These are phyloP conservation scores for Lithobates sylvaticus DNA, from an alignment of 2,797 vertebrate genomes.

Conservation along the genomic window DNA sequence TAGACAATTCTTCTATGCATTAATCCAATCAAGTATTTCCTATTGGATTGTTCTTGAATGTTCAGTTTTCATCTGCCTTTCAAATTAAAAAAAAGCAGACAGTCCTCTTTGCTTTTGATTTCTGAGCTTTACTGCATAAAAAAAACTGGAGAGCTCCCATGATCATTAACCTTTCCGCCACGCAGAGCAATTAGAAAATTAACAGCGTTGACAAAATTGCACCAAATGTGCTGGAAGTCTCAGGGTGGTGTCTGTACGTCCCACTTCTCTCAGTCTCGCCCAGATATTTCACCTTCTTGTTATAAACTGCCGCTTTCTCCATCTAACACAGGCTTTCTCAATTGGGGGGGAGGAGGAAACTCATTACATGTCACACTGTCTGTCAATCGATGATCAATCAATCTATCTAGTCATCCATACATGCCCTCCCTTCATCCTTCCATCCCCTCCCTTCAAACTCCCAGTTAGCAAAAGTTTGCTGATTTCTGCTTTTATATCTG, in stretches of 20 bases:
- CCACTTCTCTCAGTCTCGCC: conserved; percentile 24
- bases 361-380: background rate
- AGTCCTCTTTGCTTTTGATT: background rate
- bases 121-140: background rate
- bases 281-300: conserved; percentile 13
- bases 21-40: background rate
- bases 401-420: background rate
- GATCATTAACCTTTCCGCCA: conserved; percentile 45
- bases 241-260: conserved; percentile 37
- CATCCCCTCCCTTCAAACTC: background rate
- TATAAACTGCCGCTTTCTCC: conserved; percentile 21
- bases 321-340: background rate
- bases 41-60: background rate
- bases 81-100: background rate
- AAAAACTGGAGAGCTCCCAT: background rate
- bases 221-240: conserved; percentile 47
- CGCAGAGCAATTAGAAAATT: conserved; percentile 56
- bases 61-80: background rate
- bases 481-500: background rate
- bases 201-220: conserved; percentile 51
- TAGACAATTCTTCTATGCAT: background rate
- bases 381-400: background rate
- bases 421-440: background rate
- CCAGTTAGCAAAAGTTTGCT: background rate
- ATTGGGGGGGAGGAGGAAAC: background rate